These are phyloP conservation scores for Gymnothorax javanicus DNA, from an alignment of 2,797 vertebrate species.

Conservation along the genomic window DNA sequence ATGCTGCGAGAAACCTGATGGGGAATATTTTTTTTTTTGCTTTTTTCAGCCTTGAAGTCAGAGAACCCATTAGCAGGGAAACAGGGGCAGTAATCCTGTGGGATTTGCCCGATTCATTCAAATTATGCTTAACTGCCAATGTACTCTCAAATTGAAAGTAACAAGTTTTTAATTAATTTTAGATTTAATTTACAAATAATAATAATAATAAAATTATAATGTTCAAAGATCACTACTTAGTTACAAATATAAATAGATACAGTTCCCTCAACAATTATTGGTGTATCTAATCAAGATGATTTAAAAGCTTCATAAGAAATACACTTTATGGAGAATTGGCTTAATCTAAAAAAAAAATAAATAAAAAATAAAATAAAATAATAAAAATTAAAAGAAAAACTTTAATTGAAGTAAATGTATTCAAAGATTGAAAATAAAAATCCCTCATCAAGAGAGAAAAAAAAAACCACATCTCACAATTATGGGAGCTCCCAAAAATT, in stretches of 20 bases:
- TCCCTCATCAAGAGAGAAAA: no score
- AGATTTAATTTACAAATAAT: neutral
- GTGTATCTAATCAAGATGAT: no score
- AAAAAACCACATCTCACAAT: no score
- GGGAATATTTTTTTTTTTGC: conserved; percentile 61
- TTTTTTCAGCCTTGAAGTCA: conserved; percentile 71
- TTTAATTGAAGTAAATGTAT: no score
- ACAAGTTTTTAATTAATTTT: conserved; percentile 56
- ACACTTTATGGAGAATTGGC: no score
- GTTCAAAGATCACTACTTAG: neutral
- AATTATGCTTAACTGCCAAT: conserved; percentile 62
- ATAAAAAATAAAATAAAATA: no score
- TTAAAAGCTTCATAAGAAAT: no score
- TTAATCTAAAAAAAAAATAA: no score
- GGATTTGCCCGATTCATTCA: conserved; percentile 65
- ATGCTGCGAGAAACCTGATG: conserved; percentile 62
- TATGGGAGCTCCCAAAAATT: no score
- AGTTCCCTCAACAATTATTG: no score
- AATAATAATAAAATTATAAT: neutral
- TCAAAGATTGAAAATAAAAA: no score
- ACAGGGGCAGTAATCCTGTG: conserved; percentile 67
- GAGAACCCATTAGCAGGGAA: conserved; percentile 70
- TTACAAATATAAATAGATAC: neutral
- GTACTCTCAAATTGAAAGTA: conserved; percentile 46
- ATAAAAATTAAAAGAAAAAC: no score